Evolutionary conservation across 2,797 vertebrate genomes (phyloP).

Genomic region (Pitangus sulphuratus): DNA sequence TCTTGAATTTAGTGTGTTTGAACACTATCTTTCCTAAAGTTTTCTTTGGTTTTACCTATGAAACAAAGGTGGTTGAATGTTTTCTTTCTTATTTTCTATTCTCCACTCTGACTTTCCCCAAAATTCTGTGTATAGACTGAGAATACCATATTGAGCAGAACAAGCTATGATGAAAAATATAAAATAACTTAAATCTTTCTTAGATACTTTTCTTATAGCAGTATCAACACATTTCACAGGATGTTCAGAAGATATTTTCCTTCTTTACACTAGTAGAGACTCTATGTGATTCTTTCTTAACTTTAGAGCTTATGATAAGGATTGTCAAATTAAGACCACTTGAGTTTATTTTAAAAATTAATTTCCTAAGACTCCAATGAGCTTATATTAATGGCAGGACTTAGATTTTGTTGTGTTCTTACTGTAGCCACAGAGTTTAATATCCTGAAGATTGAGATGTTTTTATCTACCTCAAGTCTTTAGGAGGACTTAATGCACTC

Average conservation of each 20-base stretch:
- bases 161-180: not conserved
- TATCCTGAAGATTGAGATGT: not conserved
- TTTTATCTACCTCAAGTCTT: not conserved
- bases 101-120: not conserved
- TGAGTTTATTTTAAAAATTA: not conserved
- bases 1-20: not conserved
- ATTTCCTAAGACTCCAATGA: not conserved
- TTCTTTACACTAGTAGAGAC: not conserved
- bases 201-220: not conserved
- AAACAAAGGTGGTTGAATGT: not conserved
- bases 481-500: not conserved
- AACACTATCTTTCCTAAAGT: not conserved
- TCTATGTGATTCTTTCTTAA: accelerated
- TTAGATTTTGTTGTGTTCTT: not conserved
- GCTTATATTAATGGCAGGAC: not conserved
- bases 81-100: not conserved
- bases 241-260: not conserved
- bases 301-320: not conserved
- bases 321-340: not conserved
- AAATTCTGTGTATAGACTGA: not conserved
- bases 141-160: not conserved
- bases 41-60: not conserved
- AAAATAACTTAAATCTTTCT: not conserved
- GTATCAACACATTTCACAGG: not conserved
- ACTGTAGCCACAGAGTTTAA: not conserved